Conservation (phyloP, 2,113 vertebrate genomes). For the Girardinichthys multiradiatus region DNA sequence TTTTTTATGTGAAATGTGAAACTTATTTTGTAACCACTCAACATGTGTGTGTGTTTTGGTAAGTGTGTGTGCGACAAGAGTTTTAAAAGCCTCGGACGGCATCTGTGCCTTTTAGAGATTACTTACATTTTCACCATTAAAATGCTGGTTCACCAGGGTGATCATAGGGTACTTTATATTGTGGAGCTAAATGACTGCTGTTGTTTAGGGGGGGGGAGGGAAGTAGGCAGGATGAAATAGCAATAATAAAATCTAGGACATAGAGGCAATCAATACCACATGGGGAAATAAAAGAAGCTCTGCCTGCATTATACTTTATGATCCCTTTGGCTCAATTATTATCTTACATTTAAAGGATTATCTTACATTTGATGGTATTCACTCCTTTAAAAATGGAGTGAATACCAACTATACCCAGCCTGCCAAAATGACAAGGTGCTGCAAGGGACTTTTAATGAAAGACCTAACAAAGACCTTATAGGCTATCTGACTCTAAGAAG, state of each 20-base stretch:
- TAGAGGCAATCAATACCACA: too few relatives aligned
- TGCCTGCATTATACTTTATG: not conserved
- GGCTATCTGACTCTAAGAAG: too few relatives aligned
- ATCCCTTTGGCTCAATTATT: not conserved
- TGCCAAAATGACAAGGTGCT: too few relatives aligned
- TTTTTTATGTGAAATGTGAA: not conserved
- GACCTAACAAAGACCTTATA: too few relatives aligned
- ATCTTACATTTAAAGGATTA: too few relatives aligned
- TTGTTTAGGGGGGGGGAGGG: constrained; percentile 5
- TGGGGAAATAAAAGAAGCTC: not conserved
- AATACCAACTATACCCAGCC: too few relatives aligned
- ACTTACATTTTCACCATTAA: not conserved
- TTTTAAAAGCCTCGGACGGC: not conserved
- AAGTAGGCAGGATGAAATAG: not conserved
- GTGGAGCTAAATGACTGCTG: constrained; percentile 19
- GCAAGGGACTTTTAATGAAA: too few relatives aligned
- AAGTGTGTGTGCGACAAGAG: not conserved
- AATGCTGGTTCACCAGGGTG: not conserved
- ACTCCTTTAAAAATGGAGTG: too few relatives aligned
- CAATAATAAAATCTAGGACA: constrained; percentile 7
- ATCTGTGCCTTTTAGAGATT: not conserved
- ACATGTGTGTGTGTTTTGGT: too few relatives aligned
- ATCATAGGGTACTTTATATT: constrained; percentile 15
- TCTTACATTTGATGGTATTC: too few relatives aligned
- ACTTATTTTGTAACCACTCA: not conserved